phyloP scores from a whole-genome alignment of 2,888 invertebrate genomes.

The Trypoxylon attenuatum region DNA sequence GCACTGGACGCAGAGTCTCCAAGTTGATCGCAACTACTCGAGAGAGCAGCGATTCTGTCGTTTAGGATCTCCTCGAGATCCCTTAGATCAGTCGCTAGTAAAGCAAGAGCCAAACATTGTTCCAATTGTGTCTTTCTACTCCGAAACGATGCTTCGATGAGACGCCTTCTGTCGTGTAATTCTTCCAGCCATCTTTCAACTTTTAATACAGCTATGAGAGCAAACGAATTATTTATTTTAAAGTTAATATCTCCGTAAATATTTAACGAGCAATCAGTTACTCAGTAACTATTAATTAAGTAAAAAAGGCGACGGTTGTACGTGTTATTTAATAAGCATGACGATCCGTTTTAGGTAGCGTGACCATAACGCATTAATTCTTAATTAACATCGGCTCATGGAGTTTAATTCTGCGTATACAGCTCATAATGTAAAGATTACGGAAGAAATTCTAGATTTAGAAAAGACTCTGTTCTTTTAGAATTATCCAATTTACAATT shows the following conservation, averaged over 20 bases:
- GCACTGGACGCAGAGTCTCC: slow-evolving; percentile 85
- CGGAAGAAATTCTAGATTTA: too few relatives aligned
- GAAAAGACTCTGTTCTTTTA: too few relatives aligned
- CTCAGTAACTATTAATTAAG: not conserved
- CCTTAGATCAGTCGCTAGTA: slow-evolving; percentile 83
- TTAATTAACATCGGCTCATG: too few relatives aligned
- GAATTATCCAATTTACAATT: not conserved
- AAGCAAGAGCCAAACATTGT: slow-evolving; percentile 84
- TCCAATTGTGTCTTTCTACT: slow-evolving; percentile 85
- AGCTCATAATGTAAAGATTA: too few relatives aligned
- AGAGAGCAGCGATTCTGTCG: slow-evolving; percentile 77
- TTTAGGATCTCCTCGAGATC: slow-evolving; percentile 79
- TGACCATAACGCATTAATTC: too few relatives aligned
- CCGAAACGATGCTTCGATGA: slow-evolving; percentile 82
- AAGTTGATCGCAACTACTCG: slow-evolving; percentile 78
- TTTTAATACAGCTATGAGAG: slow-evolving; percentile 79
- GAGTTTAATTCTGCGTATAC: too few relatives aligned
- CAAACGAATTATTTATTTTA: not conserved
- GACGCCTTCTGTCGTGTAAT: slow-evolving; percentile 84
- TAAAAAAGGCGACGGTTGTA: too few relatives aligned
- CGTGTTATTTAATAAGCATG: too few relatives aligned
- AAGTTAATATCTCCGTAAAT: not conserved
- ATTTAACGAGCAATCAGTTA: not conserved
- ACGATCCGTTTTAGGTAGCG: too few relatives aligned
- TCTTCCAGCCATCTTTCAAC: slow-evolving; percentile 86